Percentiles rank a stretch among this genome's conserved stretches.
Conservation (phyloP, 2,888 invertebrate species). For the Thelaira solivaga region DNA sequence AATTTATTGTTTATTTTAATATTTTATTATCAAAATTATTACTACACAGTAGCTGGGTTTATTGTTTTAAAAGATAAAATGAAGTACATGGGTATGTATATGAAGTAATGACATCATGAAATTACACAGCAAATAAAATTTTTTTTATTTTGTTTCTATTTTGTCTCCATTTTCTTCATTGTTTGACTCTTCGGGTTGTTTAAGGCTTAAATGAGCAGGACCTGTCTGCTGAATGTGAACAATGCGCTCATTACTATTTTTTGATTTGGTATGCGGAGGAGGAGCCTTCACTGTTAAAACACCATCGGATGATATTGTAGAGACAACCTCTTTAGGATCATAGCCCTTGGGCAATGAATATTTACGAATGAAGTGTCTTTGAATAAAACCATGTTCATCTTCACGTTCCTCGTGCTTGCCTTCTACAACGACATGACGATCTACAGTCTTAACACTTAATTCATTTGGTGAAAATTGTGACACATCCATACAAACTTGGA, state of each 20-base stretch:
- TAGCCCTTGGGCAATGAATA: conserved; percentile 87
- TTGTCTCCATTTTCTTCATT: conserved; percentile 14
- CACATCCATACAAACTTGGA: conserved; percentile 85
- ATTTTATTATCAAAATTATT: too few relatives aligned
- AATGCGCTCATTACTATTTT: conserved; percentile 75
- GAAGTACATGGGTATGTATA: too few relatives aligned
- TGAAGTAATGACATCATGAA: neutral
- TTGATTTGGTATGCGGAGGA: conserved; percentile 77
- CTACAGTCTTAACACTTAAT: conserved; percentile 86
- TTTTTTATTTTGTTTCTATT: conserved; percentile 20
- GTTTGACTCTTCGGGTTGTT: conserved; percentile 64
- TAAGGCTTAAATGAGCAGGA: conserved; percentile 77
- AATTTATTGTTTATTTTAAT: too few relatives aligned
- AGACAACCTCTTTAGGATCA: conserved; percentile 84
- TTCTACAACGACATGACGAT: conserved; percentile 84
- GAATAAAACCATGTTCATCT: conserved; percentile 85
- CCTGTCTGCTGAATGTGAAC: conserved; percentile 82
- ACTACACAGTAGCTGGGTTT: too few relatives aligned
- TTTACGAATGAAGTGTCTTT: conserved; percentile 85
- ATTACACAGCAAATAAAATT: neutral
- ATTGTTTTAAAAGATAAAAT: too few relatives aligned
- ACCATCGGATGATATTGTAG: conserved; percentile 86
- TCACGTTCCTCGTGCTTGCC: conserved; percentile 87
- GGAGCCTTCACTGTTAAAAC: conserved; percentile 85
- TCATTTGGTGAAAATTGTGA: conserved; percentile 88